Base-by-base conservation (phyloP, 2,888 invertebrate genomes). In the Xestoiulus laeticollis region DNA sequence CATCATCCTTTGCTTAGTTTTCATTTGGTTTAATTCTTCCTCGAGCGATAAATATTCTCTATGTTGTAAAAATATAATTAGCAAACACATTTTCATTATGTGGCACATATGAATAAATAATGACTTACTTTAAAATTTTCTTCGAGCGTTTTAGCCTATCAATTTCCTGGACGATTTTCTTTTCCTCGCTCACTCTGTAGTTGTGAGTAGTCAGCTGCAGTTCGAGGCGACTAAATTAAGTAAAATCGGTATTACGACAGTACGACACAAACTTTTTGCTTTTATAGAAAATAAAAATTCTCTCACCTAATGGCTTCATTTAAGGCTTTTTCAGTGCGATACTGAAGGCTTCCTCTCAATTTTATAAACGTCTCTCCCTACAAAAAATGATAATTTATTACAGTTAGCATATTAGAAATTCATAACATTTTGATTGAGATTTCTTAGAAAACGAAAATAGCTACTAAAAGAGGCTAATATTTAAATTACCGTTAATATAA, bases 141-240 rank as follows among this genome's bases (percentile, higher is more conserved):
- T 87, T 87, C 12, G 87, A 87, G 26, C 85, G 44, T 32, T 87
- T 87, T 85, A 87, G 38, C 22, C 87, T 38, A 22, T 87, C 87
- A 30, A 87, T 87, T 87, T 87, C 87, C 44, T 87, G 87, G 12
- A 87, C 85, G 38, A 87, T 87, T 87, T 87, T 87, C 19, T 26
- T 87, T 48, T 87, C 87, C 85, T 87, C 87, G 10, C 14, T 85
- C 8, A 87, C 85, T 53, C 30, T 84, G 22, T 85, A 87, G 48
- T 87, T 87, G 33, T 85, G 26, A 32, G 84, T 85, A 8, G 22
- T 59, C 38, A 87, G 44, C 19, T 87, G 87, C 22, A 43, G 33
- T 87, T 87, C 83, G 14, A 87, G 85, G n/a, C 87, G 84, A 30
- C 87, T 87, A 22, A 16, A 48, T n/a, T n/a, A n/a, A n/a, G n/a